Base-by-base conservation (phyloP, 2,797 vertebrate genomes). In the Paguma larvata region DNA sequence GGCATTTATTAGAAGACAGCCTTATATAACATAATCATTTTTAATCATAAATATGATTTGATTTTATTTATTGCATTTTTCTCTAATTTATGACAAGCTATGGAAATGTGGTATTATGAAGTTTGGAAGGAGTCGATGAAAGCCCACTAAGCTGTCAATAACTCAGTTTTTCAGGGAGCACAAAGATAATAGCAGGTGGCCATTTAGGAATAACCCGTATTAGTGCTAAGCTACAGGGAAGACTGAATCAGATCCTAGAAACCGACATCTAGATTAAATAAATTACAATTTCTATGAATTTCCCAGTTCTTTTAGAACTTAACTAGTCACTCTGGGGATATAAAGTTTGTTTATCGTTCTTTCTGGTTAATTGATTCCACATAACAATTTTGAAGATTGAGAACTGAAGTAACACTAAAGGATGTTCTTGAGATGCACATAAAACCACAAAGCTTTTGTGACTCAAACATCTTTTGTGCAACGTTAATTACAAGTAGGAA, bases 11-110 rank as follows among this genome's bases (percentile, higher is more conserved):
- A 85, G 70, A 95, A 92, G 85, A 91, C 83, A 95, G 80, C 68
- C 46, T 95, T 95, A 80, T 91, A 21, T 70, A 78, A 80, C 94
- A 87, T 91, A 86, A 93, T 34, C 96, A 97, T 96, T 97, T 97
- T 93, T 38, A 94, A 91, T 89, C 94, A 96, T 91, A 97, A 96
- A 86, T 96, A 85, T 79, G 46, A 93, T 97, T 98, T 97, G 4
- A 93, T 94, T 97, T 98, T 25, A 46, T 91, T 97, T 89, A 89
- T 95, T 89, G 23, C 79, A 94, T 98, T 92, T 97, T 96, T 56
- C 95, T 95, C 63, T 92, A 53, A 92, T 94, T 97, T 95, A 95
- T 94, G 83, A 97, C 82, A 95, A 97, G 48, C 85, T 93, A 73
- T 91, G 38, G 62, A 72, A 91, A 95, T 96, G 53, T 93, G 91